A percentile compares a stretch with the other conserved stretches of the same genome.
Evolutionary conservation across 2,888 invertebrate species (phyloP).

Genomic region (Junonia oenone): DNA sequence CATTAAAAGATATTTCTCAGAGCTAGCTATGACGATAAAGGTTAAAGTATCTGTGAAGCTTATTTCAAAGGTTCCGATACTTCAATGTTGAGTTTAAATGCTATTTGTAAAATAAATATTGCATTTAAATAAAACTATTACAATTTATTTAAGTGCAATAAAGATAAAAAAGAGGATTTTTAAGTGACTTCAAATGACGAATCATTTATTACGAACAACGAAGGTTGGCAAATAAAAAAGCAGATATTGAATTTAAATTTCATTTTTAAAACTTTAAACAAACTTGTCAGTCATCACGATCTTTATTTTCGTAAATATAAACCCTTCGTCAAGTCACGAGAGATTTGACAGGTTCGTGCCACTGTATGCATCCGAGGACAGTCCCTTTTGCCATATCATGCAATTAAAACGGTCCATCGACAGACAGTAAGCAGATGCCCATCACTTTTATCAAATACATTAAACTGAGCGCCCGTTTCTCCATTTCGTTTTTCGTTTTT

Average conservation of each 20-base stretch:
- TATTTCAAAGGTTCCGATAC: constrained; percentile 3
- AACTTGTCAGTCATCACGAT: constrained; percentile 7
- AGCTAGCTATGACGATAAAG: constrained; percentile 9
- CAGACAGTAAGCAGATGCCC: constrained; percentile 71
- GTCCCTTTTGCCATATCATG: constrained; percentile 63
- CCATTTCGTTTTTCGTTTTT: constrained; percentile 58
- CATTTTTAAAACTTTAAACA: constrained; percentile 5
- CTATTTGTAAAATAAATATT: neutral
- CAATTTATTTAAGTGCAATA: neutral
- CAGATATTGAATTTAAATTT: constrained; percentile 10
- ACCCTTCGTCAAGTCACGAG: constrained; percentile 37
- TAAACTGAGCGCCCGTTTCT: constrained; percentile 70
- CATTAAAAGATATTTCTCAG: constrained; percentile 25
- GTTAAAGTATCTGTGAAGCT: constrained; percentile 15
- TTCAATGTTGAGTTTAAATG: neutral
- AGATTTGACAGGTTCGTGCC: constrained; percentile 51
- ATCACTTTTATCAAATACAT: constrained; percentile 78
- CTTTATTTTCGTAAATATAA: constrained; percentile 16
- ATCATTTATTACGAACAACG: neutral
- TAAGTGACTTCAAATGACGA: neutral
- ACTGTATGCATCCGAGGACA: constrained; percentile 36
- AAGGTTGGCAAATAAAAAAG: neutral
- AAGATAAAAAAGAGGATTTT: neutral
- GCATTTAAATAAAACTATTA: neutral
- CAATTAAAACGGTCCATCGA: constrained; percentile 65